phyloP scores from a whole-genome alignment of 2,797 vertebrate genomes.

The Okamejei kenojei region DNA sequence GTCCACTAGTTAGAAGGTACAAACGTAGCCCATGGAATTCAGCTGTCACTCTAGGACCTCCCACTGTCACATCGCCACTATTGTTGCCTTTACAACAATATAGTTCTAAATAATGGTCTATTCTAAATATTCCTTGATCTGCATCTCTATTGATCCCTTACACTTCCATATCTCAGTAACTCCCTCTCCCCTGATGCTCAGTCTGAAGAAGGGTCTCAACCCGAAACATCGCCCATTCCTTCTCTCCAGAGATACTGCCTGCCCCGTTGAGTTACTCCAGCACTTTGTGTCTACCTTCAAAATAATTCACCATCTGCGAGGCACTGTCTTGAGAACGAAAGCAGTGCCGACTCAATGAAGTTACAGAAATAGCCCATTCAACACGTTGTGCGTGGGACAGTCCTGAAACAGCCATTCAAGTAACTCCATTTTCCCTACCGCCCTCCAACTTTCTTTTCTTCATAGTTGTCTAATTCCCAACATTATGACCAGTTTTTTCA shows the following conservation, averaged over 20 bases:
- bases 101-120: no score
- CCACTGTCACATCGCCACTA: background rate
- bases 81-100: background rate
- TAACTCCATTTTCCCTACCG: background rate
- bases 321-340: background rate
- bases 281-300: background rate
- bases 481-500: background rate
- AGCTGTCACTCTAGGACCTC: no score
- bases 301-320: background rate
- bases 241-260: no score
- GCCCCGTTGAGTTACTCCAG: no score
- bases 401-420: background rate
- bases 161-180: background rate
- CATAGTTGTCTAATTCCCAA: background rate
- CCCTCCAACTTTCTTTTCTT: background rate
- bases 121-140: no score
- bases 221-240: no score
- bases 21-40: no score
- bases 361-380: background rate
- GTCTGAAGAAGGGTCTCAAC: no score
- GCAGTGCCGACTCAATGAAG: background rate
- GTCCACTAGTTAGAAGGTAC: no score
- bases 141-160: no score
- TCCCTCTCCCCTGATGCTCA: no score
- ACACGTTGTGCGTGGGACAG: background rate